A percentile compares a stretch with the other conserved stretches of the same genome.
Evolutionary conservation across 2,113 vertebrate genomes (phyloP).

Genomic region (Eretmochelys imbricata): DNA sequence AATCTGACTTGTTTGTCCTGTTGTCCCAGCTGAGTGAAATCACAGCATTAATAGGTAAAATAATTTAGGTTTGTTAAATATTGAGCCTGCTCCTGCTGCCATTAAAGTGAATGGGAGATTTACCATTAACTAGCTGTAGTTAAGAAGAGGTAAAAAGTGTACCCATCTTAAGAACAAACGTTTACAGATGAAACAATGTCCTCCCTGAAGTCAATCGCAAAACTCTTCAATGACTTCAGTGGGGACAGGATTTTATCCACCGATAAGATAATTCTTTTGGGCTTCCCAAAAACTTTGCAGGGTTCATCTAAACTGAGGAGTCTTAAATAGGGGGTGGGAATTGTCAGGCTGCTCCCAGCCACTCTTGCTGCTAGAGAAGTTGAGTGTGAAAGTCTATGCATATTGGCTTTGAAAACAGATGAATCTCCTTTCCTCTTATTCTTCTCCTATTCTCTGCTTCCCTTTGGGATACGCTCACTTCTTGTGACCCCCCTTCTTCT

Average conservation of each 20-base stretch:
- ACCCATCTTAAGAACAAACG: neutral
- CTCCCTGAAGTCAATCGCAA: fast-evolving
- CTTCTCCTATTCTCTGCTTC: neutral
- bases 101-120: neutral
- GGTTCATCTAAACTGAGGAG: fast-evolving
- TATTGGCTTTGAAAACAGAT: neutral
- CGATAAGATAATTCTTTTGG: neutral
- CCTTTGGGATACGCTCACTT: neutral
- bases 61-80: neutral
- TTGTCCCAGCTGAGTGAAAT: neutral
- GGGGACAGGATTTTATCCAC: neutral
- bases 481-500: neutral
- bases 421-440: neutral
- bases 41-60: neutral
- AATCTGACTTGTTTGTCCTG: neutral
- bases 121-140: neutral
- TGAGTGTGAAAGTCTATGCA: neutral
- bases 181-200: fast-evolving
- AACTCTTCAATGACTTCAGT: fast-evolving
- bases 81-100: neutral
- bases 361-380: neutral
- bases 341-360: neutral
- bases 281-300: neutral
- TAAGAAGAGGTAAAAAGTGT: neutral
- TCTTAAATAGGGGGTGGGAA: neutral